Evolutionary conservation across 2,113 vertebrate species (phyloP).

Genomic region (Gavia stellata): DNA sequence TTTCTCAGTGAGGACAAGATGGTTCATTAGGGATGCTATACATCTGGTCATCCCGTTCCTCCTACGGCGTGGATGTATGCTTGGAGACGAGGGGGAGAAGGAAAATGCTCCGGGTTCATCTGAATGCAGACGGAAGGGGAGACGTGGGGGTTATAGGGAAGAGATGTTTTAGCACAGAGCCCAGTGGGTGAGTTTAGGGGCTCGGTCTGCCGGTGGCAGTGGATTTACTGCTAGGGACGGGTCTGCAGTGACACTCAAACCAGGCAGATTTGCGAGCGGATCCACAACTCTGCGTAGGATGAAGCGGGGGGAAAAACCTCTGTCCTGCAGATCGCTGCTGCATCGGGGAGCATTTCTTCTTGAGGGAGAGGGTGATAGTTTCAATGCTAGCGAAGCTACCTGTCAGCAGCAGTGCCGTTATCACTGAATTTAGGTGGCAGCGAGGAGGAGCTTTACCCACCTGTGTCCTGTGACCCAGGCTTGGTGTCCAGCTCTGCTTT

Average conservation of each 20-base stretch:
- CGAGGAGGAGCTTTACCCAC: not conserved
- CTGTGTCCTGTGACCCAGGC: fast-evolving
- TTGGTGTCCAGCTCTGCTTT: fast-evolving
- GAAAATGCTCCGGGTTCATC: not conserved
- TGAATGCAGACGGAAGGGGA: not conserved
- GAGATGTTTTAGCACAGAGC: too few species aligned
- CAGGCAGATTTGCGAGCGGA: fast-evolving
- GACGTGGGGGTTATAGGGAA: not conserved
- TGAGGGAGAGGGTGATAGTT: not conserved
- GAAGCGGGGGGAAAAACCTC: not conserved
- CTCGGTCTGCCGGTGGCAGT: fast-evolving
- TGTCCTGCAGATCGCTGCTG: not conserved
- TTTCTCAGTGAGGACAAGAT: not conserved
- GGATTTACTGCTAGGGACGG: not conserved
- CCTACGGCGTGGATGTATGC: fast-evolving
- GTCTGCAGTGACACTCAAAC: not conserved
- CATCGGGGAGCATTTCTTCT: not conserved
- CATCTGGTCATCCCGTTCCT: fast-evolving
- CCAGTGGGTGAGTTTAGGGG: not conserved
- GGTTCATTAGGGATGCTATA: not conserved
- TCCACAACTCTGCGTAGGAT: fast-evolving
- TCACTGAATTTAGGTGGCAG: not conserved
- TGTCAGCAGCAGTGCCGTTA: not conserved
- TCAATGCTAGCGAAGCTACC: not conserved
- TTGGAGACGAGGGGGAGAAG: too few species aligned